A percentile compares a stretch with the other conserved stretches of the same genome.
Evolutionary conservation across 2,113 vertebrate genomes (phyloP).

Genomic region (Larimichthys crocea): DNA sequence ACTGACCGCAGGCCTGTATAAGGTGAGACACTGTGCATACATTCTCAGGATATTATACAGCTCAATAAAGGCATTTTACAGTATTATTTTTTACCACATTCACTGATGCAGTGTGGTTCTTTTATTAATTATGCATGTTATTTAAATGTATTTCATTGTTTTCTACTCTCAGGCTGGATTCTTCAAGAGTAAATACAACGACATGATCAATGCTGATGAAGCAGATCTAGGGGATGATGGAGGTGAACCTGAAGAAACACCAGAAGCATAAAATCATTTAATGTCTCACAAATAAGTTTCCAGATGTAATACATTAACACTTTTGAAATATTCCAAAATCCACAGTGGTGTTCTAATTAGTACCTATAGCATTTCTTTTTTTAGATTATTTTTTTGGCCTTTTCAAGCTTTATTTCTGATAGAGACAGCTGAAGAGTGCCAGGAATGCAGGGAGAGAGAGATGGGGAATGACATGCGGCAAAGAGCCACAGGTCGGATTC

Average conservation of each 20-base stretch:
- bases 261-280: not conserved
- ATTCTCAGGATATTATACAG: not conserved
- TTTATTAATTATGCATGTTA: not conserved
- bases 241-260: not conserved
- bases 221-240: not conserved
- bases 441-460: too few relatives aligned
- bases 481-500: too few relatives aligned
- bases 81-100: not conserved
- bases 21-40: constrained; percentile 69
- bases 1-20: constrained; percentile 81
- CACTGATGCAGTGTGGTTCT: not conserved
- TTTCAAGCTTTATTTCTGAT: not conserved
- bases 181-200: constrained; percentile 87
- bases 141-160: not conserved
- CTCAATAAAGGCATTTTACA: not conserved
- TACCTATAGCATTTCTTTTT: too few relatives aligned
- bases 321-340: not conserved
- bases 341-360: not conserved
- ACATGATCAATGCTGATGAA: constrained; percentile 73
- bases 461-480: too few relatives aligned
- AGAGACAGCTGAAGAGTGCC: not conserved
- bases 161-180: constrained; percentile 84
- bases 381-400: too few relatives aligned
- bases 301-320: not conserved
- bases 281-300: not conserved